Percentiles rank a stretch among this genome's conserved stretches.
These are phyloP conservation scores for Chelon auratus DNA, from an alignment of 2,797 vertebrate genomes.

Conservation along the genomic window DNA sequence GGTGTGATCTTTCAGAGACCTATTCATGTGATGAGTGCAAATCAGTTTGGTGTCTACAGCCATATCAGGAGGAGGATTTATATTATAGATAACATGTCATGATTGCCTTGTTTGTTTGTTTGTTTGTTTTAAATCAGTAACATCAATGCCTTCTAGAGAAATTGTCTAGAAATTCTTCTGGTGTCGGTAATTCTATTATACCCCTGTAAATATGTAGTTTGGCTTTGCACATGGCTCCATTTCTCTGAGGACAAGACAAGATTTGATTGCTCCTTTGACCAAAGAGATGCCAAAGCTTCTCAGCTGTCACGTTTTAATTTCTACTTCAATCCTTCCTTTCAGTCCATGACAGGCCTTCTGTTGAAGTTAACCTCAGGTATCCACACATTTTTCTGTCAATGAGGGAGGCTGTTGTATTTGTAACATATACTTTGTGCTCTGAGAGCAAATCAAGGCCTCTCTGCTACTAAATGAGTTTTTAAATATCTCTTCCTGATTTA, in stretches of 20 bases:
- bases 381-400: slow-evolving; percentile 22
- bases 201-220: slow-evolving; percentile 29
- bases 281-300: slow-evolving; percentile 73
- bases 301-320: slow-evolving; percentile 72
- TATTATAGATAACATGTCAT: not conserved
- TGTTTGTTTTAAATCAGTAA: slow-evolving; percentile 6
- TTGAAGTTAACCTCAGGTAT: slow-evolving; percentile 42
- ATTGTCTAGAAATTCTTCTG: not conserved
- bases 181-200: slow-evolving; percentile 27
- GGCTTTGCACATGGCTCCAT: slow-evolving; percentile 48
- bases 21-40: not conserved
- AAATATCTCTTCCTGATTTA: slow-evolving; percentile 37
- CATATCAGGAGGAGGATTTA: not conserved
- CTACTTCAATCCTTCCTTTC: slow-evolving; percentile 57
- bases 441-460: slow-evolving; percentile 50
- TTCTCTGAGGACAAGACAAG: slow-evolving; percentile 54
- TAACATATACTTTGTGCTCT: slow-evolving; percentile 61
- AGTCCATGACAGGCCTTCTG: slow-evolving; percentile 43
- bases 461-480: slow-evolving; percentile 16
- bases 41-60: not conserved
- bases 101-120: not conserved
- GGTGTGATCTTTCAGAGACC: not conserved
- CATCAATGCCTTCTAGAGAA: slow-evolving; percentile 2
- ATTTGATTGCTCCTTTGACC: slow-evolving; percentile 66
- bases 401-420: slow-evolving; percentile 51